Conservation (phyloP, 2,797 vertebrate genomes). For the Helostoma temminkii region DNA sequence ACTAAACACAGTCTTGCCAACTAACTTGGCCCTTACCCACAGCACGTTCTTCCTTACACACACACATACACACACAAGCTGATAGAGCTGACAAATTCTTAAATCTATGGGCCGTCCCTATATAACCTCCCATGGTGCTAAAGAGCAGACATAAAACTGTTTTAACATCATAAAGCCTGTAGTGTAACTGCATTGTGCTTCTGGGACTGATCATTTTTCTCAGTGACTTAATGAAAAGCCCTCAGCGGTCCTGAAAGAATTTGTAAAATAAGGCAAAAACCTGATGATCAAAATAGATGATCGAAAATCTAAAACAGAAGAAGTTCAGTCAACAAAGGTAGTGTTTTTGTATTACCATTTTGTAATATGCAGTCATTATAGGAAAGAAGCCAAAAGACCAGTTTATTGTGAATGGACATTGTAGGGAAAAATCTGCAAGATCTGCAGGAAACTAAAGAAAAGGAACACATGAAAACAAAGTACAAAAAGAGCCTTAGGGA, state of each 20-base stretch:
- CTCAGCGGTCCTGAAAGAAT: slow-evolving; percentile 22
- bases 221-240: slow-evolving; percentile 46
- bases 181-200: slow-evolving; percentile 33
- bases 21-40: slow-evolving; percentile 59
- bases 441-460: not conserved
- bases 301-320: slow-evolving; percentile 19
- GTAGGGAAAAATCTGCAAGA: slow-evolving; percentile 1
- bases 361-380: not conserved
- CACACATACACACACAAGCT: slow-evolving; percentile 17
- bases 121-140: slow-evolving; percentile 58
- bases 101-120: slow-evolving; percentile 62
- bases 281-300: slow-evolving; percentile 6
- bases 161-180: slow-evolving; percentile 54
- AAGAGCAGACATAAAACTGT: slow-evolving; percentile 63
- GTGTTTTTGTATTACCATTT: slow-evolving; percentile 11
- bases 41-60: slow-evolving; percentile 4
- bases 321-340: not conserved
- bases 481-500: slow-evolving; percentile 27
- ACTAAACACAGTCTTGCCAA: slow-evolving; percentile 64
- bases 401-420: not conserved
- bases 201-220: slow-evolving; percentile 43
- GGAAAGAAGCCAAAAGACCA: slow-evolving; percentile 5
- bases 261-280: slow-evolving; percentile 17
- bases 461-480: slow-evolving; percentile 7
- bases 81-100: slow-evolving; percentile 52